Percentiles rank a stretch among this genome's conserved stretches.
phyloP scores from a whole-genome alignment of 2,888 invertebrate genomes.

The Aspidapion aeneum region DNA sequence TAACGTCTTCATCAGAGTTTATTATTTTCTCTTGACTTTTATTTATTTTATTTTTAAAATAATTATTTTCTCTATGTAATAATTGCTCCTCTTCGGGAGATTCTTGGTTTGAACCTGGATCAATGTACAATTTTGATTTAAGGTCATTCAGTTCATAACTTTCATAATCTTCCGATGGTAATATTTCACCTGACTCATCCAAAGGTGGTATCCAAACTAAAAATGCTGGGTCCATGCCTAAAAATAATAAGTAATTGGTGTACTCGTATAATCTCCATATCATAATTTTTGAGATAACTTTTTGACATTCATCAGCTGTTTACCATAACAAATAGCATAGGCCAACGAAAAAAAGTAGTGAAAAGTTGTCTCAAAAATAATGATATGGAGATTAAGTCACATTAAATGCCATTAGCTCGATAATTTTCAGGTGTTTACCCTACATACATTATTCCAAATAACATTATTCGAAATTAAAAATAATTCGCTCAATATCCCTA shows the following conservation, averaged over 20 bases:
- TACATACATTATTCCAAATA: not conserved
- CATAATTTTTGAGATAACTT: too few species aligned
- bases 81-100: constrained; percentile 59
- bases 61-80: constrained; percentile 41
- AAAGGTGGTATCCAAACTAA: constrained; percentile 84
- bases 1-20: not conserved
- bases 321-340: too few species aligned
- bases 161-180: constrained; percentile 55
- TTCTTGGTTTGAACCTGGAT: constrained; percentile 65
- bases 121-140: constrained; percentile 44
- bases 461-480: too few species aligned
- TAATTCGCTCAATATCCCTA: too few species aligned
- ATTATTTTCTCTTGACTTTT: constrained; percentile 1
- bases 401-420: too few species aligned
- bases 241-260: not conserved
- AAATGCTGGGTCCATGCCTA: constrained; percentile 85
- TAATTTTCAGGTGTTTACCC: too few species aligned
- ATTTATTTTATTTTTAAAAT: not conserved
- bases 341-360: too few species aligned
- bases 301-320: too few species aligned
- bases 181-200: constrained; percentile 62
- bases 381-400: too few species aligned
- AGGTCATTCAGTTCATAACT: constrained; percentile 49
- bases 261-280: too few species aligned
- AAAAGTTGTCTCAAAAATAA: too few species aligned